Conservation (phyloP, 2,888 invertebrate genomes). For the Xestia rhomboidea region DNA sequence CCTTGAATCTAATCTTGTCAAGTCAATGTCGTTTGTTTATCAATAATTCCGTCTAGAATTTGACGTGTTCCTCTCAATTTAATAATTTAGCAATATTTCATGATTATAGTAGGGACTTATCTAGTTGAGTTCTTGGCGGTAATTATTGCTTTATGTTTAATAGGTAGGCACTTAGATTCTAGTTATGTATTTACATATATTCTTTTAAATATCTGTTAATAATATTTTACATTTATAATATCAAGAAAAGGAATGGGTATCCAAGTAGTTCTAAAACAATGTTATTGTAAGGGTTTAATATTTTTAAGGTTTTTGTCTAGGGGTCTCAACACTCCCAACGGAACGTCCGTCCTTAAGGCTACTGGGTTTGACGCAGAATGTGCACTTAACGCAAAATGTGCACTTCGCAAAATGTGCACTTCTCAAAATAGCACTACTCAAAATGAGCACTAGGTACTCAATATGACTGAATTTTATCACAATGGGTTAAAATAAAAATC, state of each 20-base stretch:
- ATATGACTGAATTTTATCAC: no score
- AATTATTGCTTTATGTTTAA: neutral
- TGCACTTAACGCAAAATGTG: no score
- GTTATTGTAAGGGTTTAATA: neutral
- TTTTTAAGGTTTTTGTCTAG: neutral
- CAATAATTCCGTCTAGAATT: slow-evolving; percentile 74
- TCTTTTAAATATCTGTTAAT: neutral
- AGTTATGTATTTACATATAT: no score
- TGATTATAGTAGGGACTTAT: neutral
- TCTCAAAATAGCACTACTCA: no score
- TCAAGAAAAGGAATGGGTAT: neutral
- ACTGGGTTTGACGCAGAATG: no score
- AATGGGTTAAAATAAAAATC: no score
- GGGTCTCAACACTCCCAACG: no score
- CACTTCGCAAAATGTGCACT: no score
- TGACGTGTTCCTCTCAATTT: slow-evolving; percentile 32
- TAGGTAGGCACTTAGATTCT: neutral
- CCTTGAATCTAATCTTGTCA: slow-evolving; percentile 90
- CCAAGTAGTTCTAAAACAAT: neutral
- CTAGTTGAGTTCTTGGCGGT: neutral
- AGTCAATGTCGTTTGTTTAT: slow-evolving; percentile 88
- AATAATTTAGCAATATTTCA: slow-evolving; percentile 6
- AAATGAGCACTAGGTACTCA: no score
- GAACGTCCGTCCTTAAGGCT: no score
- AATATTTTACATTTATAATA: neutral